These are phyloP conservation scores for Huso huso DNA, from an alignment of 2,797 vertebrate species.

Conservation along the genomic window DNA sequence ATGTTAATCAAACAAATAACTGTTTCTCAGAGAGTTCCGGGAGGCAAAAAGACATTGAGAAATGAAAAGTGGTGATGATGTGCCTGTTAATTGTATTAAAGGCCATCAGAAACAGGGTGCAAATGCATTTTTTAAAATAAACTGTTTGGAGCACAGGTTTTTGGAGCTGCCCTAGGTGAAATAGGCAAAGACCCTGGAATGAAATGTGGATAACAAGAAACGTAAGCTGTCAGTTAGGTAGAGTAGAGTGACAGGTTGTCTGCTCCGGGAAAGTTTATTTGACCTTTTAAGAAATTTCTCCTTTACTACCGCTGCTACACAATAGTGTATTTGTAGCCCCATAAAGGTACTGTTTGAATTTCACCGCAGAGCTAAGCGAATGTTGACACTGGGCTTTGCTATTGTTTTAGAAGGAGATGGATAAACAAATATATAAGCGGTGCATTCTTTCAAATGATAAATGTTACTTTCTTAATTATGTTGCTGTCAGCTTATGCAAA, in stretches of 20 bases:
- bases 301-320: background rate
- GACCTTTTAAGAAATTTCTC: constrained; percentile 12
- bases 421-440: background rate
- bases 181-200: background rate
- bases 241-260: background rate
- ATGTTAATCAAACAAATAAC: constrained; percentile 1
- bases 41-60: background rate
- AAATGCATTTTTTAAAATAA: constrained; percentile 1
- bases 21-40: background rate
- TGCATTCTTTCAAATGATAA: constrained; percentile 2
- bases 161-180: background rate
- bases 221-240: background rate
- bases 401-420: background rate
- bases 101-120: background rate
- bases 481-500: constrained; percentile 11
- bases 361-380: background rate
- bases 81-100: background rate
- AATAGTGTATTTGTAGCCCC: background rate
- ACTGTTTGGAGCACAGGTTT: background rate
- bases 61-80: background rate
- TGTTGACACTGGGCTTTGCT: background rate
- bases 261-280: background rate
- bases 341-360: background rate
- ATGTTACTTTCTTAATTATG: constrained; percentile 1
- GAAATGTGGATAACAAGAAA: background rate